Percentiles rank a stretch among this genome's conserved stretches.
Conservation (phyloP, 2,113 vertebrate species). For the Calcarius ornatus region DNA sequence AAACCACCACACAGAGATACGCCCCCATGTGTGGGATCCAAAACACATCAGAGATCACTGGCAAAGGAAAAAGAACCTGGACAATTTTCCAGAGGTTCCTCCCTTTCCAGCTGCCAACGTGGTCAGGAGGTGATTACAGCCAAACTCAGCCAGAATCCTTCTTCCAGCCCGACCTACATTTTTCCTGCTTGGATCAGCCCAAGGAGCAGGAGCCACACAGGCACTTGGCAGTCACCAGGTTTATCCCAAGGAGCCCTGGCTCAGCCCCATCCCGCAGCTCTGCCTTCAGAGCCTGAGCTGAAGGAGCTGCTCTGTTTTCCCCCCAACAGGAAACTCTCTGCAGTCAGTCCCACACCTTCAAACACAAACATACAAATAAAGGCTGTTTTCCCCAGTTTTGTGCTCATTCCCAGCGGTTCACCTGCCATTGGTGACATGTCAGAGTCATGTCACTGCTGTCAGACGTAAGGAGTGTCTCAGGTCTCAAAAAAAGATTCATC, state of each 20-base stretch:
- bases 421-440: rapidly evolving
- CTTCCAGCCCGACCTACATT: background rate
- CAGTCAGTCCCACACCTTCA: rapidly evolving
- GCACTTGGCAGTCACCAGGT: background rate
- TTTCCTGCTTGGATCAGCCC: rapidly evolving
- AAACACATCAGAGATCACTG: background rate
- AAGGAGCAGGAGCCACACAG: background rate
- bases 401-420: background rate
- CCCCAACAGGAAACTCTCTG: background rate
- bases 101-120: background rate
- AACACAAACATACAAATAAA: rapidly evolving
- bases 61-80: background rate
- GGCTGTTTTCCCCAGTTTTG: background rate
- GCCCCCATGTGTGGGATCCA: rapidly evolving
- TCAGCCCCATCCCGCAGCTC: background rate
- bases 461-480: rapidly evolving
- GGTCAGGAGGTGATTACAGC: background rate
- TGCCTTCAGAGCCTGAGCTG: background rate
- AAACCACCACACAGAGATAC: background rate
- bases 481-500: rapidly evolving
- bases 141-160: rapidly evolving
- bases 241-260: background rate
- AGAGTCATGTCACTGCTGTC: rapidly evolving
- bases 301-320: background rate
- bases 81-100: background rate